Base-by-base conservation (phyloP, 2,113 vertebrate species). In the Promerops cafer region DNA sequence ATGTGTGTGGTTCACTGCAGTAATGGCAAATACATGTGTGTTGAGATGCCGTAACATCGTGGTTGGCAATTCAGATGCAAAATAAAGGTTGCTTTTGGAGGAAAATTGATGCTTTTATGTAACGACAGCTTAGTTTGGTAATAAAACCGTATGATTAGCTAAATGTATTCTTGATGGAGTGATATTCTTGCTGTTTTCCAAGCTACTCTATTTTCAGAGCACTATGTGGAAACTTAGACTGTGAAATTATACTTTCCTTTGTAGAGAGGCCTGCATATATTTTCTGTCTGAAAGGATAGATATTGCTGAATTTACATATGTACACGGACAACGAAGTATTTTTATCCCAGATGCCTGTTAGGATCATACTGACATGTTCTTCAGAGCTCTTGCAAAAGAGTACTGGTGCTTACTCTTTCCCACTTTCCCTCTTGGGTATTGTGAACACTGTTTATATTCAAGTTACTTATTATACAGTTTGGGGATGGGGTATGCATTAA, bases 401-500 rank as follows among this genome's bases (percentile, higher is more conserved):
- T 8, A 2, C 40, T 96, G 68, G 47, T 94, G 64, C 83, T 82
- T 85, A 77, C 63, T 93, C 28, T 87, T 94, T 93, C 59, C 26
- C 72, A n/a, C 66, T 95, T 94, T 80, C 44, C 75, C 50, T 92
- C 68, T 74, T 83, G 71, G 53, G 87, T 93, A 90, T 94, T 96
- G 90, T 96, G 88, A 86, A 35, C 30, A n/a, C 79, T 93, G 87
- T 88, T 96, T 97, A 92, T 83, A 86, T 81, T 92, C 79, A 96
- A 81, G 79, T 91, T 94, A 45, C 86, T 95, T 97, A 87, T 47
- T 96, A 89, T 89, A 96, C 71, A 81, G 80, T 93, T 90, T 94
- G 60, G 45, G 68, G 49, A 86, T 96, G 50, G 60, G 30, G 80
- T 92, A 95, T 95, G 88, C 92, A 89, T 95, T 89, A 92, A 93